Percentiles rank a stretch among this genome's conserved stretches.
Conservation (phyloP, 2,113 vertebrate species). For the Pavo muticus region DNA sequence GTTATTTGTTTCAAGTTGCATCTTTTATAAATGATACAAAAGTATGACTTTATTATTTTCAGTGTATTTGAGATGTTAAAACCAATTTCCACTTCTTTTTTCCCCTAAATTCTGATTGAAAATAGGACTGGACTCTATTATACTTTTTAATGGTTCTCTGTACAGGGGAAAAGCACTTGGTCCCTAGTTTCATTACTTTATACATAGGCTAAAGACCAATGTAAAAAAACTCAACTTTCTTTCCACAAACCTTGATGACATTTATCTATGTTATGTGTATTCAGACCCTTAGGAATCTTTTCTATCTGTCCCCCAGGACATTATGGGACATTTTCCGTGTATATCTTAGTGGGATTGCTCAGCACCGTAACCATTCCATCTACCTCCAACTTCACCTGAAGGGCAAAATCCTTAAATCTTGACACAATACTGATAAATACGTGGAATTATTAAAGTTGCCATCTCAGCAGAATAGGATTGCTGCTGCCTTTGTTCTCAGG, state of each 20-base stretch:
- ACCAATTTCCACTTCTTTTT: neutral
- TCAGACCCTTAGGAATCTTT: conserved; percentile 66
- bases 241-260: conserved; percentile 56
- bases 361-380: conserved; percentile 70
- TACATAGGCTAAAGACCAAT: conserved; percentile 24
- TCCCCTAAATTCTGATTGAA: conserved; percentile 47
- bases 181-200: conserved; percentile 13
- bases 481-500: conserved; percentile 80
- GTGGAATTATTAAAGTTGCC: conserved; percentile 85
- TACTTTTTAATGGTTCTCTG: neutral
- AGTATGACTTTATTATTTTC: conserved; percentile 44
- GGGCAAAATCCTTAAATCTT: conserved; percentile 81
- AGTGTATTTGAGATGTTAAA: conserved; percentile 13
- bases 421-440: conserved; percentile 84
- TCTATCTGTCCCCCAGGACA: conserved; percentile 63
- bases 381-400: conserved; percentile 78
- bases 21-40: conserved; percentile 5
- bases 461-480: conserved; percentile 78
- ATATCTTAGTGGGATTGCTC: conserved; percentile 72
- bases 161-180: neutral
- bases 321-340: conserved; percentile 72
- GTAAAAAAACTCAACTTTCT: conserved; percentile 25
- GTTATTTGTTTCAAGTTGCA: conserved; percentile 29
- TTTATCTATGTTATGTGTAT: conserved; percentile 72
- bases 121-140: neutral